Percentiles rank a stretch among this genome's conserved stretches.
These are phyloP conservation scores for Andrena bucephala DNA, from an alignment of 2,888 invertebrate genomes.

Conservation along the genomic window DNA sequence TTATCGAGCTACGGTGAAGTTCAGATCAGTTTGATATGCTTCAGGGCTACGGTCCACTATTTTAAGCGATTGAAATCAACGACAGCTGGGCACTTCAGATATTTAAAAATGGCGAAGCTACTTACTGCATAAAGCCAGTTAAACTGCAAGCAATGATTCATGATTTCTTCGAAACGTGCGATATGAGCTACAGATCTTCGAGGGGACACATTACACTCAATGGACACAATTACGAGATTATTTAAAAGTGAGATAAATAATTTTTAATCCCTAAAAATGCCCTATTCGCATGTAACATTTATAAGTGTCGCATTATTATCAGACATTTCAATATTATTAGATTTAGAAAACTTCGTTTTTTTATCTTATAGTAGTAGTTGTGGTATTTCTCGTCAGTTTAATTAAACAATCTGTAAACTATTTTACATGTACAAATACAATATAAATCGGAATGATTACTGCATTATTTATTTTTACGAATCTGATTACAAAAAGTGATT, in stretches of 20 bases:
- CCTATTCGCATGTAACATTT: neutral
- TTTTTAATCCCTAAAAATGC: neutral
- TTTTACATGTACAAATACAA: slow-evolving; percentile 15
- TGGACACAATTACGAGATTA: too few relatives aligned
- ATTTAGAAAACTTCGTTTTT: too few relatives aligned
- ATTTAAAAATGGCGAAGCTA: slow-evolving; percentile 25
- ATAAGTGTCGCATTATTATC: neutral
- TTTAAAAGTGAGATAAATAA: too few relatives aligned
- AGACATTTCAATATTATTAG: too few relatives aligned
- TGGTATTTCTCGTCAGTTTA: neutral
- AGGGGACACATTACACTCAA: too few relatives aligned
- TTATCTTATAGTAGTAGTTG: too few relatives aligned
- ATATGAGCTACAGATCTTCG: too few relatives aligned
- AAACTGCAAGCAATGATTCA: slow-evolving; percentile 10
- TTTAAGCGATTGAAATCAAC: neutral
- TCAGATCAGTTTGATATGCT: neutral
- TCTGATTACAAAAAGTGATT: slow-evolving; percentile 40
- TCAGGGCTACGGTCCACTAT: neutral
- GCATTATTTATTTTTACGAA: slow-evolving; percentile 41
- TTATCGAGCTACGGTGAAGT: neutral
- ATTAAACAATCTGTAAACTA: neutral
- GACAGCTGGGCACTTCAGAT: neutral
- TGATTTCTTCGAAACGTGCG: slow-evolving; percentile 11
- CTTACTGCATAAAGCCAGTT: slow-evolving; percentile 28
- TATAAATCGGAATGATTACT: slow-evolving; percentile 22